Conservation (phyloP, 2,113 vertebrate species). For the Alethe diademata region DNA sequence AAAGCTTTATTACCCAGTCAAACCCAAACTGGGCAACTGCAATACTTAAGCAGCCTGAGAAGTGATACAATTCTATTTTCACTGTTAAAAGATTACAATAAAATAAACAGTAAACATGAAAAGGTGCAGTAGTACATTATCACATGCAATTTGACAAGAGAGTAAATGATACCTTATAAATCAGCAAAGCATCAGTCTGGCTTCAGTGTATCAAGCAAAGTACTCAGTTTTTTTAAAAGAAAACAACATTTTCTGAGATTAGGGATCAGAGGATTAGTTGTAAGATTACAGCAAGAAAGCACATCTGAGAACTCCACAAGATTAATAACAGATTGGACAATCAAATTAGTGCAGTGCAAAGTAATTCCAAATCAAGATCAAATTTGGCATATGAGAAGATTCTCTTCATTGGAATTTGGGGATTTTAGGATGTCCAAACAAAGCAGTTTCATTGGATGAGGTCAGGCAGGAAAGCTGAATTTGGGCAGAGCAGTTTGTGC, state of each 20-base stretch:
- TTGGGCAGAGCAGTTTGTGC: constrained; percentile 55
- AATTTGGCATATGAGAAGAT: constrained; percentile 49
- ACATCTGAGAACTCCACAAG: constrained; percentile 68
- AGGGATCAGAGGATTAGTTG: constrained; percentile 86
- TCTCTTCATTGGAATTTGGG: constrained; percentile 47
- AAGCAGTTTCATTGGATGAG: constrained; percentile 25
- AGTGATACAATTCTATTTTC: background rate
- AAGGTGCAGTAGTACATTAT: background rate
- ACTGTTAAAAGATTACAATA: background rate
- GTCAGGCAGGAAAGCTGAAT: constrained; percentile 10
- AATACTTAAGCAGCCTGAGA: background rate
- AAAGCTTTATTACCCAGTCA: background rate
- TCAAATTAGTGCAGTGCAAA: constrained; percentile 79
- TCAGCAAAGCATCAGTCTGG: constrained; percentile 69
- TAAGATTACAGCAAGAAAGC: constrained; percentile 99
- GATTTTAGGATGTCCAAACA: constrained; percentile 30
- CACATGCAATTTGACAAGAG: background rate
- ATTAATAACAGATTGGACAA: constrained; percentile 82
- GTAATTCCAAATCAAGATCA: constrained; percentile 68
- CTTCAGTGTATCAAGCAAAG: constrained; percentile 63
- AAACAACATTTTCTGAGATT: constrained; percentile 67
- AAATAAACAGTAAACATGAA: background rate
- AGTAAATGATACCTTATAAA: constrained; percentile 29
- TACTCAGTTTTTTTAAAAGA: background rate
- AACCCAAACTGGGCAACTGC: background rate